A percentile compares a stretch with the other conserved stretches of the same genome.
These are phyloP conservation scores for Drosophila melanogaster DNA, from an alignment of 1,140 invertebrate species.

Conservation along the genomic window Release_6_plus_ISO1_MT NT_033777.3:8216501-8217000, in stretches of 20 bases:
- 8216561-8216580: slow-evolving; percentile 31
- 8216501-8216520: not conserved
- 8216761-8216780: no score
- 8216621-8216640: slow-evolving; percentile 22
- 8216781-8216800: not conserved
- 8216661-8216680: no score
- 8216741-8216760: not conserved
- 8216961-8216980: slow-evolving; percentile 81
- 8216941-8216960: slow-evolving; percentile 43
- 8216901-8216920: not conserved
- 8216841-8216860: slow-evolving; percentile 56
- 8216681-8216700: no score
- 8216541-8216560: slow-evolving; percentile 57
- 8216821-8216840: not conserved
- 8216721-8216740: not conserved
- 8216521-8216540: slow-evolving; percentile 43
- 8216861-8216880: not conserved
- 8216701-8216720: no score
- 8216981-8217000: slow-evolving; percentile 85
- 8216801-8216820: slow-evolving; percentile 14
- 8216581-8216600: slow-evolving; percentile 36
- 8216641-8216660: not conserved
- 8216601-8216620: slow-evolving; percentile 62
- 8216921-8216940: slow-evolving; percentile 5
- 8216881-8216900: not conserved